Base-by-base conservation (phyloP, 2,888 invertebrate species). In the Mythimna pallens region DNA sequence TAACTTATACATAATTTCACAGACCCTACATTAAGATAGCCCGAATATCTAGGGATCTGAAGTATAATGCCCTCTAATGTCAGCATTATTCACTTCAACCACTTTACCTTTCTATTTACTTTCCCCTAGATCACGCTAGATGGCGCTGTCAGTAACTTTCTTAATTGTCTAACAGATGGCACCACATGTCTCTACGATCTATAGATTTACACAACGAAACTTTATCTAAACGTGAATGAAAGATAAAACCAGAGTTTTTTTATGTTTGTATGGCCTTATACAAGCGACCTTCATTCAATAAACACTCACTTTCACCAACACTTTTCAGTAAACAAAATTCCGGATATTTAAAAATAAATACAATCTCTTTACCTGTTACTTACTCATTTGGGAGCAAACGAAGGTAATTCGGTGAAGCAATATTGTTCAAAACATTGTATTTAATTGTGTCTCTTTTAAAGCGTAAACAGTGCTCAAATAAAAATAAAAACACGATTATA, bases 351-450 rank as follows among this genome's bases (percentile, higher is more conserved):
- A 77, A 85, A 81, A 71, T 84, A 86, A 78, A 70, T 82, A 92
- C 91, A 93, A 91, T 93, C 92, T 92, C 92, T 92, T 93, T 88
- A 83, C 91, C 89, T 89, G 86, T 92, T 90, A 90, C 92, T 89
- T 83, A 86, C 88, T 82, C 81, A 89, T 92, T 93, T 91, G 86
- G 90, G 83, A 88, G 80, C 83, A 80, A 82, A 87, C 71, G 93
- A 94, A 94, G 93, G 94, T 91, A 90, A 92, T 88, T 91, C 80
- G 80, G 90, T 92, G 90, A 70, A 86, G 82, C 81, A 87, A 85
- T 82, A 73, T 76, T 81, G 74, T 83, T 83, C 77, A 84, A 80
- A 80, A 73, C 63, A 65, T 69, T 65, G 30, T 66, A 57, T 70
- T 68, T 57, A 57, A 81, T 63, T 67, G 36, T 70, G 58, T 52